These are phyloP conservation scores for Pherbina coryleti DNA, from an alignment of 2,888 invertebrate species.

Conservation along the genomic window DNA sequence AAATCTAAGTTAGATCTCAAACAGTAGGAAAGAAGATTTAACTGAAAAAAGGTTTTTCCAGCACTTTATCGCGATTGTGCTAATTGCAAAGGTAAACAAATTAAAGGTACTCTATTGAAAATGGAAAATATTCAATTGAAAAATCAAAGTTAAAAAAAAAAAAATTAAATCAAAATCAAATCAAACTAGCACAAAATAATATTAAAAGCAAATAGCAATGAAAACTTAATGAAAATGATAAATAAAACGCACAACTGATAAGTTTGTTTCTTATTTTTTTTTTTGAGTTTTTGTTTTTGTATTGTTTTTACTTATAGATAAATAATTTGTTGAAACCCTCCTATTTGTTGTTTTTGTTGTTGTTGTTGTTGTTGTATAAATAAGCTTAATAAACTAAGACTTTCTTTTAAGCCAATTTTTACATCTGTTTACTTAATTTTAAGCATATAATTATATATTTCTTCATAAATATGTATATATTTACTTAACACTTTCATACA, in stretches of 20 bases:
- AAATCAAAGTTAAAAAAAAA: background rate
- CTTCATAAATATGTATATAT: slow-evolving; percentile 40
- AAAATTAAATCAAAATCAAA: background rate
- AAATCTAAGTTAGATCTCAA: no score
- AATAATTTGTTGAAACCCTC: slow-evolving; percentile 30
- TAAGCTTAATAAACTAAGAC: slow-evolving; percentile 22
- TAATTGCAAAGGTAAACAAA: no score
- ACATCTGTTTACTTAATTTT: background rate
- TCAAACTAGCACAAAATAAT: no score
- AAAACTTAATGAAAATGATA: slow-evolving; percentile 1
- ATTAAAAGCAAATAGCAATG: background rate
- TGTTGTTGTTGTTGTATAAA: slow-evolving; percentile 13
- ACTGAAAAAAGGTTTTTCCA: no score
- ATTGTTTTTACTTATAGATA: slow-evolving; percentile 8
- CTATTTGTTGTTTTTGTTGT: slow-evolving; percentile 18
- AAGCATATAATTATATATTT: slow-evolving; percentile 9
- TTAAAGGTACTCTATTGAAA: no score
- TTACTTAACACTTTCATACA: slow-evolving; percentile 28
- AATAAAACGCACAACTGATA: slow-evolving; percentile 34
- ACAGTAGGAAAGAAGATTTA: no score
- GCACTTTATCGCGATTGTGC: no score
- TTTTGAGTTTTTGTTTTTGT: slow-evolving; percentile 23
- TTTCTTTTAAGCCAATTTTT: background rate
- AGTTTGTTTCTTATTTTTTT: slow-evolving; percentile 25
- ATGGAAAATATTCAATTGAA: background rate